A percentile compares a stretch with the other conserved stretches of the same genome.
These are phyloP conservation scores for Drosophila pectinifera DNA, from an alignment of 1,140 invertebrate species.

Conservation along the genomic window DNA sequence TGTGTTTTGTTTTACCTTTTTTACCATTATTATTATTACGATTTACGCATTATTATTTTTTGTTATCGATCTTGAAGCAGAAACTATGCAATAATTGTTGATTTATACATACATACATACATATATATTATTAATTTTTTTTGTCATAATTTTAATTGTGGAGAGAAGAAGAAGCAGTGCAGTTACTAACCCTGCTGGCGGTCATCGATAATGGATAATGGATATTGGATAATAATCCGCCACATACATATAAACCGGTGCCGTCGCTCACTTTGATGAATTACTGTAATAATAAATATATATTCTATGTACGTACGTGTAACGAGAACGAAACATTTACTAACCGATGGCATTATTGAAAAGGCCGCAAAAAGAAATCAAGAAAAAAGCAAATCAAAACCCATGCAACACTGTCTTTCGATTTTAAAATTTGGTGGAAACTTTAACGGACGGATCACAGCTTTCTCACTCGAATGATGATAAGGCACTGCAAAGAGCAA, in stretches of 20 bases:
- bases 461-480: too few relatives aligned
- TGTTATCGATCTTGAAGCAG: slow-evolving; percentile 72
- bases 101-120: slow-evolving; percentile 31
- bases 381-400: slow-evolving; percentile 53
- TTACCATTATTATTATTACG: slow-evolving; percentile 64
- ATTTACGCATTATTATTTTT: slow-evolving; percentile 65
- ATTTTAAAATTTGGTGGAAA: too few relatives aligned
- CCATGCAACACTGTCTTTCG: slow-evolving; percentile 34
- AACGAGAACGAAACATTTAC: slow-evolving; percentile 49
- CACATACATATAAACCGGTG: slow-evolving; percentile 7
- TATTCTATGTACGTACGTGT: slow-evolving; percentile 50
- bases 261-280: slow-evolving; percentile 42
- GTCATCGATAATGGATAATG: slow-evolving; percentile 11
- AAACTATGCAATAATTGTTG: slow-evolving; percentile 80
- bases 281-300: slow-evolving; percentile 53
- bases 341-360: slow-evolving; percentile 29
- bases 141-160: slow-evolving; percentile 73
- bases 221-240: neutral
- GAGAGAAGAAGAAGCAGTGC: slow-evolving; percentile 19
- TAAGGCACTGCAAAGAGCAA: too few relatives aligned
- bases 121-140: slow-evolving; percentile 52
- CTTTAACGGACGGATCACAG: too few relatives aligned
- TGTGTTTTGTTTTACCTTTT: slow-evolving; percentile 67
- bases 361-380: slow-evolving; percentile 44
- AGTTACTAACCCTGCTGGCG: slow-evolving; percentile 46